phyloP scores from a whole-genome alignment of 2,113 vertebrate genomes.

The human region GRCh38 chr6:110672501-110673000 shows the following conservation, averaged over 20 bases:
- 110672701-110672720: background rate
- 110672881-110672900: slow-evolving; percentile 6
- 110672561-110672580: background rate
- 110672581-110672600: background rate
- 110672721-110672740: background rate
- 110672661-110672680: background rate
- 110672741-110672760: background rate
- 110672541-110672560: background rate
- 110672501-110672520: slow-evolving; percentile 6
- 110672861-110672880: background rate
- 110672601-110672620: background rate
- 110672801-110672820: no score
- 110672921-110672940: background rate
- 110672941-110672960: background rate
- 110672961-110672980: no score
- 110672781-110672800: background rate
- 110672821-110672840: no score
- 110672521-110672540: background rate
- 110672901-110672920: background rate
- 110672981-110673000: no score
- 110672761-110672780: background rate
- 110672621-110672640: slow-evolving; percentile 12
- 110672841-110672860: background rate
- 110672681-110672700: background rate
- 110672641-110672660: background rate